Percentiles rank a stretch among this genome's conserved stretches.
Evolutionary conservation across 2,113 vertebrate species (phyloP).

Genomic region (Plestiodon gilberti): DNA sequence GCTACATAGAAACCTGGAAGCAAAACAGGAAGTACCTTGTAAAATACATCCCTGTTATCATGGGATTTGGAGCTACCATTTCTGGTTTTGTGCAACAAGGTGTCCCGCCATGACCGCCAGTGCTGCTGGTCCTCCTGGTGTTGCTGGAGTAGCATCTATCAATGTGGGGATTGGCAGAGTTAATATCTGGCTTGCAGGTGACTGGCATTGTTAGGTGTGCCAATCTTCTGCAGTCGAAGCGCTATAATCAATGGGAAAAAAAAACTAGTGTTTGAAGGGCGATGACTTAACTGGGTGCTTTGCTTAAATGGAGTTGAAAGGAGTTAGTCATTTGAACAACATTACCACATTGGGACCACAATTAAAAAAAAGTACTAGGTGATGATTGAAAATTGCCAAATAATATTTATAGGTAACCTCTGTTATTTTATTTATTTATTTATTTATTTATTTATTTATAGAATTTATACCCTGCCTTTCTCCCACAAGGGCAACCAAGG

Average conservation of each 20-base stretch:
- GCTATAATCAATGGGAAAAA: not conserved
- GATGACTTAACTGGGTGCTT: not conserved
- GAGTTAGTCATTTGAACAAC: too few species aligned
- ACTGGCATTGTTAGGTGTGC: not conserved
- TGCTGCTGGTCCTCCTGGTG: too few species aligned
- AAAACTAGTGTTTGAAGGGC: not conserved
- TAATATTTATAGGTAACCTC: too few species aligned
- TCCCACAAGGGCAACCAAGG: too few species aligned
- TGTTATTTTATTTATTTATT: too few species aligned
- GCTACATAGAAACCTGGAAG: conserved; percentile 7
- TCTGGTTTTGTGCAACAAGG: not conserved
- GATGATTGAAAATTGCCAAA: too few species aligned
- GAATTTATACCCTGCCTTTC: too few species aligned
- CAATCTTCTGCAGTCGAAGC: not conserved
- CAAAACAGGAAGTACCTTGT: conserved; percentile 1
- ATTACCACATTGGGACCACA: too few species aligned
- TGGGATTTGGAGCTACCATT: not conserved
- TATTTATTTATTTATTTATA: too few species aligned
- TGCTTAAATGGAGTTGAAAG: not conserved
- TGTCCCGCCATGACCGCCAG: not conserved
- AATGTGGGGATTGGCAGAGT: not conserved
- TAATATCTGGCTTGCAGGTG: not conserved
- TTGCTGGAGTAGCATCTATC: not conserved
- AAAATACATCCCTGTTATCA: not conserved
- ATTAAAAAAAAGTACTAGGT: too few species aligned